Conservation (phyloP, 2,113 vertebrate species). For the Ameiurus melas region DNA sequence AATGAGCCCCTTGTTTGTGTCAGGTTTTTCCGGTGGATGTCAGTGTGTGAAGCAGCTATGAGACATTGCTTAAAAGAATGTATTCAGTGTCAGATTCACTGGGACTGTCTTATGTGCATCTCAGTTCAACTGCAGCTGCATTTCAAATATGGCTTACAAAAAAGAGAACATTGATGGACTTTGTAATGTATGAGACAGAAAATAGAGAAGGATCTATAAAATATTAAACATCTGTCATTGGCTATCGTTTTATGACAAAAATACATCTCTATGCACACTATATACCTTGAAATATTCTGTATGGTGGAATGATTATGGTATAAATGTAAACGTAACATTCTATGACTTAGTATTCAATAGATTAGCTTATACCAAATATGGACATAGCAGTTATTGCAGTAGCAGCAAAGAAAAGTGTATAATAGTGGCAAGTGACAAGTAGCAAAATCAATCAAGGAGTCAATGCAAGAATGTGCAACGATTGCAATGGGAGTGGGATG, state of each 20-base stretch:
- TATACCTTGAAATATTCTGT: not conserved
- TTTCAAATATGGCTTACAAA: constrained; percentile 3
- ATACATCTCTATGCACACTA: not conserved
- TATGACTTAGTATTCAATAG: no score
- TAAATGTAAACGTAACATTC: no score
- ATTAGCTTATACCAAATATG: no score
- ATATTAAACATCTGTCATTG: not conserved
- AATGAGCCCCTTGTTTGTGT: constrained; percentile 24
- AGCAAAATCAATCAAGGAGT: no score
- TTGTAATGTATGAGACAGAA: not conserved
- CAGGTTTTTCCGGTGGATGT: constrained; percentile 25
- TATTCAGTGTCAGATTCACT: constrained; percentile 30
- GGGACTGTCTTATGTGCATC: constrained; percentile 24
- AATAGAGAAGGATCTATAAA: constrained; percentile 12
- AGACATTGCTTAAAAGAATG: not conserved
- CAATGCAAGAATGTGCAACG: no score
- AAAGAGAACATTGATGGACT: not conserved
- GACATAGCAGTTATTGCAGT: no score
- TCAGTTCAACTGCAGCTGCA: constrained; percentile 34
- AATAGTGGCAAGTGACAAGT: no score
- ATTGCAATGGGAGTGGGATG: no score
- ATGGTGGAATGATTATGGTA: not conserved
- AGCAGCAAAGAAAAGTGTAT: no score
- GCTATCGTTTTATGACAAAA: not conserved
- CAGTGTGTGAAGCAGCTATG: constrained; percentile 9